Evolutionary conservation across 2,797 vertebrate genomes (phyloP).

Genomic region (Fistularia tabacaria): DNA sequence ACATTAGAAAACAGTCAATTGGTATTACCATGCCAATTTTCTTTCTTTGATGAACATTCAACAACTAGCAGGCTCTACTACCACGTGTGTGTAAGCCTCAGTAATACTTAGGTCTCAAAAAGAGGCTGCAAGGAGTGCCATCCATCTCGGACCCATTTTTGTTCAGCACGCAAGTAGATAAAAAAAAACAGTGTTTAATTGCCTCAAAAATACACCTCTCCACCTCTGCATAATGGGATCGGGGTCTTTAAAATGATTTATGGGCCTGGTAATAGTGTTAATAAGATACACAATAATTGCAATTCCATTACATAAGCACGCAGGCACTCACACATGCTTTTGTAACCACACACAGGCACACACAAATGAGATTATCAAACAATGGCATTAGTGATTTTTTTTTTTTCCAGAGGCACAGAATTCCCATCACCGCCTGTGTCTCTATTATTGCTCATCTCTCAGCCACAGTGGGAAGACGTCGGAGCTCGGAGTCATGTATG

Average conservation of each 20-base stretch:
- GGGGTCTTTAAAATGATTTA: conserved; percentile 74
- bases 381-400: conserved; percentile 58
- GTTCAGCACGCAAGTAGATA: conserved; percentile 25
- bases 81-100: conserved; percentile 3
- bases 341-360: conserved; percentile 24
- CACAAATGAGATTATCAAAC: conserved; percentile 24
- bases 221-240: conserved; percentile 68
- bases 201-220: conserved; percentile 69
- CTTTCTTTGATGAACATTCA: conserved; percentile 17
- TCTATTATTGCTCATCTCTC: conserved; percentile 17
- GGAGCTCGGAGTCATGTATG: not conserved
- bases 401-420: conserved; percentile 12
- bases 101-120: conserved; percentile 33
- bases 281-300: conserved; percentile 69
- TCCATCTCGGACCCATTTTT: conserved; percentile 30
- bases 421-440: not conserved
- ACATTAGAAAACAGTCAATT: conserved; percentile 20
- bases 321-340: conserved; percentile 12
- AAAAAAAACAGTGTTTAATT: conserved; percentile 69
- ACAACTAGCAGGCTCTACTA: conserved; percentile 5
- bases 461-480: conserved; percentile 15
- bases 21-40: conserved; percentile 16
- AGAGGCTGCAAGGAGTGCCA: conserved; percentile 30
- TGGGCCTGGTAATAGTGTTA: conserved; percentile 73
- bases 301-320: conserved; percentile 57